Evolutionary conservation across 2,888 invertebrate species (phyloP).

Genomic region (Harpalus rubripes): DNA sequence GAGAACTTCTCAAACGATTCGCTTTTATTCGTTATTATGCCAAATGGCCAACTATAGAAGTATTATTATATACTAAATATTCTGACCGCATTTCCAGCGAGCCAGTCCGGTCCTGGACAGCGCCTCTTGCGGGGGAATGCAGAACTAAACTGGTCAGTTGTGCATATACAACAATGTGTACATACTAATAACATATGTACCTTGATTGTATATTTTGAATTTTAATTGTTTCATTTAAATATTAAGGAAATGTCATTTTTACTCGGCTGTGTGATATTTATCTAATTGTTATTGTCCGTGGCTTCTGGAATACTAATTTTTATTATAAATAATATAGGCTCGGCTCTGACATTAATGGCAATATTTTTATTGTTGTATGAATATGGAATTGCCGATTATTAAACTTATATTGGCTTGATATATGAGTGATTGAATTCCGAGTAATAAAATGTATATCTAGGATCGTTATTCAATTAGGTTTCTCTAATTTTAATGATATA

Average conservation of each 20-base stretch:
- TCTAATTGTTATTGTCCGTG: slow-evolving; percentile 66
- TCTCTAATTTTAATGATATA: slow-evolving; percentile 39
- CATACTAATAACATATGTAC: slow-evolving; percentile 67
- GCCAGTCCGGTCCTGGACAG: slow-evolving; percentile 42
- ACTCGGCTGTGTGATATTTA: slow-evolving; percentile 64
- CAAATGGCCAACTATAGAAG: slow-evolving; percentile 65
- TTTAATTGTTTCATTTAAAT: slow-evolving; percentile 67
- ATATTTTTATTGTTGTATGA: slow-evolving; percentile 53
- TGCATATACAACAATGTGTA: slow-evolving; percentile 61
- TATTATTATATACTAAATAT: slow-evolving; percentile 65
- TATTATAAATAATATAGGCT: slow-evolving; percentile 62
- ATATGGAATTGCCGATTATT: slow-evolving; percentile 38
- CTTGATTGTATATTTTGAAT: slow-evolving; percentile 67
- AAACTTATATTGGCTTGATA: slow-evolving; percentile 4
- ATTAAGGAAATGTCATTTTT: slow-evolving; percentile 67
- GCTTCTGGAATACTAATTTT: slow-evolving; percentile 61
- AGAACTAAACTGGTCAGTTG: slow-evolving; percentile 27
- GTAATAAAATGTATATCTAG: slow-evolving; percentile 13
- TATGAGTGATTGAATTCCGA: not conserved
- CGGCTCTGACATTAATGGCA: slow-evolving; percentile 65
- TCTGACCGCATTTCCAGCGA: slow-evolving; percentile 59
- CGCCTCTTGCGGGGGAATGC: slow-evolving; percentile 7
- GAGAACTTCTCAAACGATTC: slow-evolving; percentile 50
- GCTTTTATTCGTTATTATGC: slow-evolving; percentile 64
- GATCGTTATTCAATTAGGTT: slow-evolving; percentile 31